Percentiles rank a stretch among this genome's conserved stretches.
phyloP scores from a whole-genome alignment of 1,140 invertebrate genomes.

The Metopolophium dirhodum region DNA sequence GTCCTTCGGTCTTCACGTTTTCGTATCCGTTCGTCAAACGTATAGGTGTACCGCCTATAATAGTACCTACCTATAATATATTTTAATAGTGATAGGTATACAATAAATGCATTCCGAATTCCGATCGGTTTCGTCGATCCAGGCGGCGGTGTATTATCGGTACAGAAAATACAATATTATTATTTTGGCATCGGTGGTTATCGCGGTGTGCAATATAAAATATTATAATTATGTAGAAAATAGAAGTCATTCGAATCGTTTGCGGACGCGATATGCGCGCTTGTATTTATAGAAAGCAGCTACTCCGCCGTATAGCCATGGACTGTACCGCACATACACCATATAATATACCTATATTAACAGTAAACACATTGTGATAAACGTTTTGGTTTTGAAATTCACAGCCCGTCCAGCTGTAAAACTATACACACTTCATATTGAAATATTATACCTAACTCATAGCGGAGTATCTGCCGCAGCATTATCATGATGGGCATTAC shows the following conservation, averaged over 20 bases:
- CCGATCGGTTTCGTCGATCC: background rate
- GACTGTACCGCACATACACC: background rate
- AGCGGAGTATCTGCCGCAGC: background rate
- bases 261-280: background rate
- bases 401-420: background rate
- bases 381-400: background rate
- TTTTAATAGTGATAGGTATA: background rate
- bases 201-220: background rate
- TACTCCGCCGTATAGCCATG: background rate
- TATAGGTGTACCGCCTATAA: background rate
- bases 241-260: background rate
- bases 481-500: background rate
- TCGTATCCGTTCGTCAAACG: background rate
- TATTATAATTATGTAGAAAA: background rate
- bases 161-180: background rate
- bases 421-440: background rate
- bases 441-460: background rate
- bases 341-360: too few species aligned
- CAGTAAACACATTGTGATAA: background rate
- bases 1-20: slow-evolving; percentile 20
- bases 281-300: background rate
- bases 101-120: background rate
- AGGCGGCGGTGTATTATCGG: background rate
- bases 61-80: background rate
- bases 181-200: background rate